Conservation (phyloP, 2,888 invertebrate species). For the Ectemnius lituratus region DNA sequence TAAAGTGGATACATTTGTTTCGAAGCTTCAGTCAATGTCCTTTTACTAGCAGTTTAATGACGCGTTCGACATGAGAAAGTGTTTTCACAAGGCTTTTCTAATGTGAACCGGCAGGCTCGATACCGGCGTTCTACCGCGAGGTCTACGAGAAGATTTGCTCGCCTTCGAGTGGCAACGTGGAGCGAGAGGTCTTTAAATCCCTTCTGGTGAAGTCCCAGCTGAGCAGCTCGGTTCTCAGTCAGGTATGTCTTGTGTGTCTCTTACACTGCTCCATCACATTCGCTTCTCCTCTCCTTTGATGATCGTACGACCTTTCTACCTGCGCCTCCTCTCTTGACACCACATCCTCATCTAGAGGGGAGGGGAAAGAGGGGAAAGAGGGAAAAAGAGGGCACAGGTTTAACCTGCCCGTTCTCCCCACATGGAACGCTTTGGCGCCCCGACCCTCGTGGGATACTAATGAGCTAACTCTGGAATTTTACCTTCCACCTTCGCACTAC, state of each 20-base stretch:
- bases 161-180: constrained; percentile 79
- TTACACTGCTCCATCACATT: background rate
- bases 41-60: no score
- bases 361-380: background rate
- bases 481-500: no score
- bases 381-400: no score
- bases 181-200: constrained; percentile 80
- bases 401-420: no score
- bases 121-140: constrained; percentile 80
- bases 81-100: constrained; percentile 50
- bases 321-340: background rate
- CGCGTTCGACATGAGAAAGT: constrained; percentile 10
- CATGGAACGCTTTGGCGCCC: no score
- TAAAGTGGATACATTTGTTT: no score
- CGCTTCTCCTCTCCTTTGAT: background rate
- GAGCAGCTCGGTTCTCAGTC: constrained; percentile 78
- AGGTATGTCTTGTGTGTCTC: constrained; percentile 66
- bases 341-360: background rate
- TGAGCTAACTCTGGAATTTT: no score
- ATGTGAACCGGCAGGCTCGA: constrained; percentile 75
- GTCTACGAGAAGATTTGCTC: constrained; percentile 80
- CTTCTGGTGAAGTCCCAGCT: constrained; percentile 79
- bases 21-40: no score
- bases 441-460: no score
- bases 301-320: background rate